Base-by-base conservation (phyloP, 2,888 invertebrate genomes). In the Harmothoe impar region DNA sequence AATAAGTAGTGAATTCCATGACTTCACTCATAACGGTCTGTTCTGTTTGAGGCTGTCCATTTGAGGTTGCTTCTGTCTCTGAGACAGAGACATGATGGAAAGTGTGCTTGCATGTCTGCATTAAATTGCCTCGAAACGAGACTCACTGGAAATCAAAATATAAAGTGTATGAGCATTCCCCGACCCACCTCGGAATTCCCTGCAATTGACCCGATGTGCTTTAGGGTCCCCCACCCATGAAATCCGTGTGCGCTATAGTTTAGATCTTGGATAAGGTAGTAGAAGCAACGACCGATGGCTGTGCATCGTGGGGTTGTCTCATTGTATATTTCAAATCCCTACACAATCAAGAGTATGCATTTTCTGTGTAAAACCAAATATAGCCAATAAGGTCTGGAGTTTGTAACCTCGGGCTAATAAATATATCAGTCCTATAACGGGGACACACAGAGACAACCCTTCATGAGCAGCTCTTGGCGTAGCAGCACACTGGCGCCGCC, bases 401-500 rank as follows among this genome's bases (percentile, higher is more conserved):
- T n/a, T n/a, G n/a, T n/a, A n/a, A n/a, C n/a, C n/a, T 43, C 43
- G 5, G 10, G 43, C 43, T 43, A 10, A 3, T 43, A 43, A 7
- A 43, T 43, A 3, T 43, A 7, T 43, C 43, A 43, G 43, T 43
- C 3, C 15, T 62, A 62, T 3, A 3, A 20, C 23, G 3, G 3
- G 20, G n/a, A n/a, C 62, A 62, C 62, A 43, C 20, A 62, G 62
- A 62, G 62, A 62, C 62, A 62, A 62, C 20, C 62, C 62, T 10
- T 5, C 31, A 29, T 25, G 25, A 77, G 77, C 77, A 77, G 77
- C 77, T 25, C 20, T 77, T 77, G 31, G 20, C 20, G 77, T 77
- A 31, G 77, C 68, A 68, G 68, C 68, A 17, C 31, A 77, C 29
- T n/a, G 77, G 77, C 77, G 77, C 77, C 77, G 77, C 20, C 77